Conservation (phyloP, 2,888 invertebrate species). For the Tryphoninae sp. region DNA sequence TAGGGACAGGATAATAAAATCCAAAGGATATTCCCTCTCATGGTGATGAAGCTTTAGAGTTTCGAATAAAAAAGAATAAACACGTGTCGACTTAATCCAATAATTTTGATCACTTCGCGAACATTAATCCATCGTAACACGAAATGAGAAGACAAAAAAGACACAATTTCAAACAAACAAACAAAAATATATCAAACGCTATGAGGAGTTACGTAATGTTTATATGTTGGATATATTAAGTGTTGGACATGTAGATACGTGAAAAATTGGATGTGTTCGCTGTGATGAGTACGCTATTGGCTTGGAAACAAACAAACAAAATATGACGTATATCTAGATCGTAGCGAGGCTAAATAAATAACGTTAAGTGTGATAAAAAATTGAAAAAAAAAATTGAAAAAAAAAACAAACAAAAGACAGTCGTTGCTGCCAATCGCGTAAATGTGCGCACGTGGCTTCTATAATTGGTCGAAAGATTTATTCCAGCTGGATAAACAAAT, state of each 20-base stretch:
- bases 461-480: constrained; percentile 32
- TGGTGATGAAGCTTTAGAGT: neutral
- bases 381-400: constrained; percentile 5
- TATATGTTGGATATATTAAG: constrained; percentile 71
- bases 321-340: constrained; percentile 64
- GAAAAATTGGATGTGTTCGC: constrained; percentile 69
- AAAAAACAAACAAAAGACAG: constrained; percentile 50
- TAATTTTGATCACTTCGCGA: too few relatives aligned
- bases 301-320: constrained; percentile 56
- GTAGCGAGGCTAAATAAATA: constrained; percentile 65
- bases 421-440: constrained; percentile 63
- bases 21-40: too few relatives aligned
- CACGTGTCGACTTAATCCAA: neutral
- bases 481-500: neutral
- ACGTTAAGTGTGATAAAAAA: constrained; percentile 58
- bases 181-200: neutral
- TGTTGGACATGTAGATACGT: constrained; percentile 61
- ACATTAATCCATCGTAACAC: neutral
- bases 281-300: constrained; percentile 74
- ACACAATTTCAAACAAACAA: constrained; percentile 16
- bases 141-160: constrained; percentile 5
- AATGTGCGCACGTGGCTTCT: constrained; percentile 43
- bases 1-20: too few relatives aligned
- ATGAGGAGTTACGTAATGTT: constrained; percentile 63
- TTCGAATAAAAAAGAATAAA: neutral